phyloP scores from a whole-genome alignment of 2,113 vertebrate species.

The Chaetodon auriga region DNA sequence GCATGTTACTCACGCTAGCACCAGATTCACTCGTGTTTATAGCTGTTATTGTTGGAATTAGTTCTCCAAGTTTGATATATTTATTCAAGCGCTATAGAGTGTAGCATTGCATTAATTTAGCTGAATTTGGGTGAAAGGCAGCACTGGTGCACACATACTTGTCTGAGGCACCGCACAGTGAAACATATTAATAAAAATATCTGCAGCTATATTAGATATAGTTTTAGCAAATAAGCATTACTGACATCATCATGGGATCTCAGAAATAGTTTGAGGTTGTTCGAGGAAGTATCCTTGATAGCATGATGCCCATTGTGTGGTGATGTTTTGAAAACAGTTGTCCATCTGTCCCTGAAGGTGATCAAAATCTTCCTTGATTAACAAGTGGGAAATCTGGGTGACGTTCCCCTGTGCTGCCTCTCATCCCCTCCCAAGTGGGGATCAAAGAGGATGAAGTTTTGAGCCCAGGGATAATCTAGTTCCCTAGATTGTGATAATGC shows the following conservation, averaged over 20 bases:
- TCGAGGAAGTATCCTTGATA: slow-evolving; percentile 41
- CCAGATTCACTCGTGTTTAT: neutral
- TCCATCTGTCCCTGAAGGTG: slow-evolving; percentile 83
- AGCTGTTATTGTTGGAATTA: neutral
- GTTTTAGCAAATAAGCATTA: slow-evolving; percentile 1
- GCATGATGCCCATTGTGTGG: slow-evolving; percentile 11
- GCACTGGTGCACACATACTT: neutral
- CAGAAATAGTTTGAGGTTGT: neutral
- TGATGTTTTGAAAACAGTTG: slow-evolving; percentile 70
- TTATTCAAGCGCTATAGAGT: neutral
- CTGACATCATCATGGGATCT: slow-evolving; percentile 6
- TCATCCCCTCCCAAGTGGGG: slow-evolving; percentile 75
- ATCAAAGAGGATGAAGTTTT: slow-evolving; percentile 79
- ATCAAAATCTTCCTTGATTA: slow-evolving; percentile 83
- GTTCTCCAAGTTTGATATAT: neutral
- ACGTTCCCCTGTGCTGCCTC: slow-evolving; percentile 63
- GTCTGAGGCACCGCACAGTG: neutral
- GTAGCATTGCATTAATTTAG: neutral
- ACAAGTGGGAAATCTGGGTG: slow-evolving; percentile 74
- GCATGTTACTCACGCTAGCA: neutral
- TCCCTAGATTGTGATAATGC: slow-evolving; percentile 83
- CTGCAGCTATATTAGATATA: slow-evolving; percentile 9
- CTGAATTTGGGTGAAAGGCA: neutral
- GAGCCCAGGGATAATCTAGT: slow-evolving; percentile 82
- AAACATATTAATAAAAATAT: slow-evolving; percentile 29